A percentile compares a stretch with the other conserved stretches of the same genome.
These are phyloP conservation scores for Pyrgilauda ruficollis DNA, from an alignment of 2,113 vertebrate genomes.

Conservation along the genomic window DNA sequence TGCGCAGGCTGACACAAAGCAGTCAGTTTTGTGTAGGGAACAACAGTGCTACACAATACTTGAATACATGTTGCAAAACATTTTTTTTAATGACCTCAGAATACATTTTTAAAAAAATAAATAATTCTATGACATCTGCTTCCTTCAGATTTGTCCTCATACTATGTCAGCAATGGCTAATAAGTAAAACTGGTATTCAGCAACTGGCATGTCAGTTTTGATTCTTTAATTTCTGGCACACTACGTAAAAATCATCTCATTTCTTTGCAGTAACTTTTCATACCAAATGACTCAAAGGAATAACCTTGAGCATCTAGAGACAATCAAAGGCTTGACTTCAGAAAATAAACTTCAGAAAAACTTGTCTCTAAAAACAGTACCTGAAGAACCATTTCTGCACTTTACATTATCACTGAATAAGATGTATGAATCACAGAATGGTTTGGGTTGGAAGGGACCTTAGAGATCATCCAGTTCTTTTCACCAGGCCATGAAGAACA, in stretches of 20 bases:
- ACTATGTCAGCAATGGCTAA: not conserved
- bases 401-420: not conserved
- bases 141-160: not conserved
- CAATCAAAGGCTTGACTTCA: not conserved
- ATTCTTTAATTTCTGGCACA: not conserved
- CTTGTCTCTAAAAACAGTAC: not conserved
- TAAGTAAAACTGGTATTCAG: not conserved
- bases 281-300: not conserved
- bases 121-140: not conserved
- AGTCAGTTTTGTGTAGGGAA: not conserved
- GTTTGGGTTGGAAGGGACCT: not conserved
- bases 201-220: not conserved
- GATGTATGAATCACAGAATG: not conserved
- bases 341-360: not conserved
- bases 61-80: not conserved
- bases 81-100: not conserved
- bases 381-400: not conserved
- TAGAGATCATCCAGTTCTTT: not conserved
- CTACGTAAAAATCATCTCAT: rapidly evolving
- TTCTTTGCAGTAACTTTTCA: not conserved
- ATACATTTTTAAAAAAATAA: not conserved
- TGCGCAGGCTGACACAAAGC: not conserved
- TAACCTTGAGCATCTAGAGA: not conserved
- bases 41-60: not conserved
- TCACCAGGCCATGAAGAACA: not conserved